Evolutionary conservation across 2,797 vertebrate genomes (phyloP).

Genomic region (Eupleurogrammus muticus): DNA sequence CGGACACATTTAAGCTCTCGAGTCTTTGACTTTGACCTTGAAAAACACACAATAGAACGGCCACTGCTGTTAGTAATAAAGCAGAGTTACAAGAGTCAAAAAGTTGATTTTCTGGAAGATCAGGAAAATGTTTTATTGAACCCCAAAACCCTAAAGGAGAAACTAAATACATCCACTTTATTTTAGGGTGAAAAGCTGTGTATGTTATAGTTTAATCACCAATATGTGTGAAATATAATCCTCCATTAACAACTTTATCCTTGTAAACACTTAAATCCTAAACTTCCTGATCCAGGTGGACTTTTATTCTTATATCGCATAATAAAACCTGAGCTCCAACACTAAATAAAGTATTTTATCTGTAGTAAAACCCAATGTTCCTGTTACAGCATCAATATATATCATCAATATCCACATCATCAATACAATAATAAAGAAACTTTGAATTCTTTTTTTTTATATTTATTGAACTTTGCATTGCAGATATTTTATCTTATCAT

Average conservation of each 20-base stretch:
- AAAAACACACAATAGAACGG: slow-evolving; percentile 12
- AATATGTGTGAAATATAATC: neutral
- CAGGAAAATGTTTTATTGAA: neutral
- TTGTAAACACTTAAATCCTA: neutral
- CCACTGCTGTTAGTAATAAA: neutral
- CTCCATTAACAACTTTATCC: neutral
- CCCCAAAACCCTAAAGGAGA: neutral
- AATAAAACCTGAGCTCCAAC: too few species aligned
- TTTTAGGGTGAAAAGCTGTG: neutral
- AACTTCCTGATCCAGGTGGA: too few species aligned
- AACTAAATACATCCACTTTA: neutral
- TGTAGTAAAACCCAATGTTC: too few species aligned
- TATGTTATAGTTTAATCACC: neutral
- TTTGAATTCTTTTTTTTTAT: too few species aligned
- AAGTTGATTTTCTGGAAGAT: neutral
- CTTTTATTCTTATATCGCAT: too few species aligned
- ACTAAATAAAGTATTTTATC: too few species aligned
- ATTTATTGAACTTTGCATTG: too few species aligned
- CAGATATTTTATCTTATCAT: too few species aligned
- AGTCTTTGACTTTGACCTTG: slow-evolving; percentile 8
- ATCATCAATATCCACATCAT: too few species aligned
- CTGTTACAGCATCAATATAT: too few species aligned
- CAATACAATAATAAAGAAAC: too few species aligned
- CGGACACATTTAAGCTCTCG: slow-evolving; percentile 1
- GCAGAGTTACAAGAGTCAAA: neutral